These are phyloP conservation scores for Drosophila mayri DNA, from an alignment of 1,140 invertebrate species.

Conservation along the genomic window DNA sequence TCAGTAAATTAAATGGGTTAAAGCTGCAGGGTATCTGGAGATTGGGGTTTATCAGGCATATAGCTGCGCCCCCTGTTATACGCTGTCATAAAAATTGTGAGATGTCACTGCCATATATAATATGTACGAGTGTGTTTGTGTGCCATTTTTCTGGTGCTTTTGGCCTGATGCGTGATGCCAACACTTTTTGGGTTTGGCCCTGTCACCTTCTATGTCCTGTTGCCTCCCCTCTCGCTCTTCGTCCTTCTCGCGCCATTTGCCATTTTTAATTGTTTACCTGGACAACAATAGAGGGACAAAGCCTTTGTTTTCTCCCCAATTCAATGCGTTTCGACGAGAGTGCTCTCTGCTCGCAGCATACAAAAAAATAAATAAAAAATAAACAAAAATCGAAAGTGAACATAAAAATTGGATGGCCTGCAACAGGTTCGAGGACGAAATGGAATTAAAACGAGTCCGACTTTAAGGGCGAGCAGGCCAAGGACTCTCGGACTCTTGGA, in stretches of 20 bases:
- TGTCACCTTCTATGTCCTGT: slow-evolving; percentile 42
- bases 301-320: slow-evolving; percentile 21
- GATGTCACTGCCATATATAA: slow-evolving; percentile 58
- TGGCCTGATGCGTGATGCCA: slow-evolving; percentile 27
- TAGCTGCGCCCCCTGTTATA: background rate
- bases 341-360: slow-evolving; percentile 8
- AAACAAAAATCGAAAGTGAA: slow-evolving; percentile 16
- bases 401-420: slow-evolving; percentile 33
- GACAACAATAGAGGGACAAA: slow-evolving; percentile 50
- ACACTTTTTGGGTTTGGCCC: slow-evolving; percentile 25
- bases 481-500: slow-evolving; percentile 19
- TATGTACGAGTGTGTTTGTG: slow-evolving; percentile 45
- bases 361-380: slow-evolving; percentile 1
- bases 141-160: slow-evolving; percentile 51
- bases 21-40: slow-evolving; percentile 14
- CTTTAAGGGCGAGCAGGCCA: slow-evolving; percentile 12
- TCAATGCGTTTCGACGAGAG: slow-evolving; percentile 24
- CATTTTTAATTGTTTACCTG: slow-evolving; percentile 73
- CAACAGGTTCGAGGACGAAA: slow-evolving; percentile 53
- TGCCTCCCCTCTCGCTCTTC: background rate
- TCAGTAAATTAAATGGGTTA: background rate
- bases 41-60: background rate
- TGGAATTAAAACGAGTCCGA: slow-evolving; percentile 17
- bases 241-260: slow-evolving; percentile 51
- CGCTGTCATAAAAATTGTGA: slow-evolving; percentile 75